Conservation (phyloP, 2,888 invertebrate species). For the Ormia ochracea region DNA sequence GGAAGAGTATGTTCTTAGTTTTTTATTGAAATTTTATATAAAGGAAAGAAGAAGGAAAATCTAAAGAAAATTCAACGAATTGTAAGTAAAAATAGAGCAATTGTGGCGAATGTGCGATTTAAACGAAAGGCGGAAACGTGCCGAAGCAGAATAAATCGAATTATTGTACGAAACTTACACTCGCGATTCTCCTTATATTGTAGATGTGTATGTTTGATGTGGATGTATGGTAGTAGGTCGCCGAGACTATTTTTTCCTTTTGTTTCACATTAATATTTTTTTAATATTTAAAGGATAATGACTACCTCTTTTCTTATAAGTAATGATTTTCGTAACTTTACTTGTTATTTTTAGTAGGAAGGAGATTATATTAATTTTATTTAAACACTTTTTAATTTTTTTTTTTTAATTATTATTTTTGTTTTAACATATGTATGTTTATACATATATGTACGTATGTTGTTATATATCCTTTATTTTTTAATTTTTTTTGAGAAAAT, state of each 20-base stretch:
- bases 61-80: slow-evolving; percentile 32
- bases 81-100: slow-evolving; percentile 49
- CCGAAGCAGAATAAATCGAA: slow-evolving; percentile 62
- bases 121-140: slow-evolving; percentile 61
- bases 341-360: slow-evolving; percentile 21
- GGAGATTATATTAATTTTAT: background rate
- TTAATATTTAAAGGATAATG: slow-evolving; percentile 48
- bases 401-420: slow-evolving; percentile 12
- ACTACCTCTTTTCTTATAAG: slow-evolving; percentile 31
- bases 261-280: slow-evolving; percentile 27
- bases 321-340: slow-evolving; percentile 59
- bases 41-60: slow-evolving; percentile 16
- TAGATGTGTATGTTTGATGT: slow-evolving; percentile 63
- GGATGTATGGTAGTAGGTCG: slow-evolving; percentile 62
- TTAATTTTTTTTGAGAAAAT: background rate
- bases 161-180: slow-evolving; percentile 60
- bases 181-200: slow-evolving; percentile 53
- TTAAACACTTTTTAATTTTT: background rate
- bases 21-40: background rate
- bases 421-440: background rate
- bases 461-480: background rate
- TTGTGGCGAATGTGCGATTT: slow-evolving; percentile 52
- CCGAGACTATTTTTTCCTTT: slow-evolving; percentile 45
- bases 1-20: background rate
- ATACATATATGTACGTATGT: background rate